These are phyloP conservation scores for Austrofundulus limnaeus DNA, from an alignment of 2,113 vertebrate genomes.

Conservation along the genomic window DNA sequence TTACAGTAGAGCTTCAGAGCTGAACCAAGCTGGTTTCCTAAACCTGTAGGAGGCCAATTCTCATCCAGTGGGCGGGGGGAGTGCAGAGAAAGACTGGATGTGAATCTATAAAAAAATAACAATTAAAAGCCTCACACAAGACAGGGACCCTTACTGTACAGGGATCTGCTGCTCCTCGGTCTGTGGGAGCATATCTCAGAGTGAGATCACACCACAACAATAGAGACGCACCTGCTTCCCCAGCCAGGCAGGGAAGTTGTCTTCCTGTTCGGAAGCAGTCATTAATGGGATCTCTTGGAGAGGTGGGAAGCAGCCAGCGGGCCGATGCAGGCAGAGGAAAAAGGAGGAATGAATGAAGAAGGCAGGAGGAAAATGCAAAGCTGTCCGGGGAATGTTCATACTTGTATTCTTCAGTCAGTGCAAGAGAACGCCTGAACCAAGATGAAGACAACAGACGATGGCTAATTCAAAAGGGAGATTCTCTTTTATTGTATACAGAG, in stretches of 20 bases:
- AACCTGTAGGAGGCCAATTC: slow-evolving; percentile 54
- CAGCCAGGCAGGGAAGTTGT: slow-evolving; percentile 55
- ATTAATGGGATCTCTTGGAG: slow-evolving; percentile 72
- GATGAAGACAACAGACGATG: too few species aligned
- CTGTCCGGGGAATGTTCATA: not conserved
- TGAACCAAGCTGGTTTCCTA: slow-evolving; percentile 69
- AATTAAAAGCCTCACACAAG: slow-evolving; percentile 49
- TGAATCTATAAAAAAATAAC: slow-evolving; percentile 36
- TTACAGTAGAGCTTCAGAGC: slow-evolving; percentile 57
- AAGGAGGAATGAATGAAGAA: slow-evolving; percentile 12
- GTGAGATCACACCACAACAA: slow-evolving; percentile 78
- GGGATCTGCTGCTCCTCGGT: slow-evolving; percentile 24
- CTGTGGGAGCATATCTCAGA: slow-evolving; percentile 76
- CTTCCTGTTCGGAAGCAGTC: slow-evolving; percentile 80
- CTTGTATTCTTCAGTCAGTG: not conserved
- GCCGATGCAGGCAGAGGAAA: slow-evolving; percentile 30
- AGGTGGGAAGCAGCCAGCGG: slow-evolving; percentile 40
- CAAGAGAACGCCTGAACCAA: not conserved
- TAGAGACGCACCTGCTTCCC: slow-evolving; percentile 82
- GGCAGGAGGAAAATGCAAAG: slow-evolving; percentile 10
- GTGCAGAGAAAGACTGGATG: slow-evolving; percentile 37
- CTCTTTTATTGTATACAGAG: too few species aligned
- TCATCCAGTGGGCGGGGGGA: slow-evolving; percentile 44
- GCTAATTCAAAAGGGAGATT: too few species aligned
- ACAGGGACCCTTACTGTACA: slow-evolving; percentile 12